These are phyloP conservation scores for Campylomormyrus numenius DNA, from an alignment of 2,113 vertebrate genomes.

Conservation along the genomic window DNA sequence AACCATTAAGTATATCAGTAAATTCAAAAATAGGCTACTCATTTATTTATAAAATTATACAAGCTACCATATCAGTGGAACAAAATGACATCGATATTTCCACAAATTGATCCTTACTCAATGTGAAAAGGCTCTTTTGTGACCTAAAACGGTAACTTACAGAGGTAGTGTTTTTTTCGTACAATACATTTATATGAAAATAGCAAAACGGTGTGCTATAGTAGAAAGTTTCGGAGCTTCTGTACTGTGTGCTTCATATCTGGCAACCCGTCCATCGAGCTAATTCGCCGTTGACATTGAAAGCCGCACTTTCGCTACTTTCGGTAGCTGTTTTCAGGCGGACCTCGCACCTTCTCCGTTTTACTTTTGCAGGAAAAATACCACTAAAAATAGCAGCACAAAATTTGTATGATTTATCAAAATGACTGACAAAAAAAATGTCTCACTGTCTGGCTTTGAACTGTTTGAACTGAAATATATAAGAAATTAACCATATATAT, in stretches of 20 bases:
- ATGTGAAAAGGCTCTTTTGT: background rate
- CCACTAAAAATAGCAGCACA: background rate
- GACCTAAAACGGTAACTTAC: background rate
- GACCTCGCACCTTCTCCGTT: background rate
- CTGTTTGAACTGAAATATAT: background rate
- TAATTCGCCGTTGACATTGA: background rate
- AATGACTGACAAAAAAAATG: background rate
- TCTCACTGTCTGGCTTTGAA: background rate
- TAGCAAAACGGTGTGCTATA: background rate
- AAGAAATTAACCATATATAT: background rate
- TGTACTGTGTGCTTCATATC: background rate
- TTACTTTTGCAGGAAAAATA: background rate
- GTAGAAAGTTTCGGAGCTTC: background rate
- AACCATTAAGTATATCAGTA: background rate
- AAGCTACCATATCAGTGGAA: background rate
- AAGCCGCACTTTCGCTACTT: background rate
- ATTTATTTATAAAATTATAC: background rate
- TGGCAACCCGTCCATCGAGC: background rate
- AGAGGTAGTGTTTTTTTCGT: background rate
- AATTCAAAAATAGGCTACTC: background rate
- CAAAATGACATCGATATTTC: background rate
- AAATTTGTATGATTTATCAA: background rate
- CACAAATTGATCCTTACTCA: background rate
- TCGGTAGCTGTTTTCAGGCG: background rate
- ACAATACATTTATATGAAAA: background rate